Evolutionary conservation across 2,888 invertebrate species (phyloP), one percentile per base, ranked within the genome.

Genomic region (Stegophylla sp.): DNA sequence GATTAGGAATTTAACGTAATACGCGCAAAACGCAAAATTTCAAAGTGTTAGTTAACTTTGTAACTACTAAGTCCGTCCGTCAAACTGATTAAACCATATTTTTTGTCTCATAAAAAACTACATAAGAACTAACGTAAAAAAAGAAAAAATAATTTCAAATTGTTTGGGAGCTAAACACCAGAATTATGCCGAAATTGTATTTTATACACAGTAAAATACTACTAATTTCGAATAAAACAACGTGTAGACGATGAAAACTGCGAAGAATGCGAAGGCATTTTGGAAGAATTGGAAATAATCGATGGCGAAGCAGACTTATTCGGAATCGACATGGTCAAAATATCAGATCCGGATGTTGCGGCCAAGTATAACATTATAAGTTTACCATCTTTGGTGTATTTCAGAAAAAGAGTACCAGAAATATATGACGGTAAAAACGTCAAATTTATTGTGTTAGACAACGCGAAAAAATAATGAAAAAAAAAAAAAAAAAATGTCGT

Each of bases 321-420:
- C 86, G 95, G 95, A 85, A 96, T 96, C 84, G 96, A 96, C 86
- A 96, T 97, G 87, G 96, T 97, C 0, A 96, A 96, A 87, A 94
- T 96, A 77, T 91, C 92, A 63, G 94, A 94, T 85, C 88, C 91
- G 0, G 92, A 93, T 84, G 93, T 94, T 2, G 94, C 95, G 15
- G 91, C 92, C 53, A 92, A 92, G 85, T 94, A 94, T 86, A 92
- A 92, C 84, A 89, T 96, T 74, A 91, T 95, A 61, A 93, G 92
- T 85, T 91, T 94, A 83, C 96, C 96, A 4, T 92, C 95, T 1
- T 87, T 97, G 69, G 92, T 95, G 67, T 96, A 96, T 86, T 97
- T 95, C 88, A 91, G 96, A 15, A 91, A 91, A 84, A 91, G 91
- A 87, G 91, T 92, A 13, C 95, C 96, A 0, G 91, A 95, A 87